Percentiles rank a stretch among this genome's conserved stretches.
phyloP scores from a whole-genome alignment of 2,113 vertebrate species.

The Columba janthina region DNA sequence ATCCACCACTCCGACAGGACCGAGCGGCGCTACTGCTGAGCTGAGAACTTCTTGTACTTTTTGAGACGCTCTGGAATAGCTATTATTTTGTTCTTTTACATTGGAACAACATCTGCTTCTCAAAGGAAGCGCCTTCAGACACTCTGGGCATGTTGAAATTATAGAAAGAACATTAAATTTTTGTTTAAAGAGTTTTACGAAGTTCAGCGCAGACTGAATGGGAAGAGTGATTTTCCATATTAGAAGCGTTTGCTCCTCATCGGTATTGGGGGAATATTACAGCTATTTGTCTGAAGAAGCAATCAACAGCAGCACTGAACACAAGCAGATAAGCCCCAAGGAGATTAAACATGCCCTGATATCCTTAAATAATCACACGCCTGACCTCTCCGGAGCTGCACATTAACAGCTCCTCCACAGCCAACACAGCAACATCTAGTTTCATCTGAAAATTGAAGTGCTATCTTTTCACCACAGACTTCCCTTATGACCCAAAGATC shows the following conservation, averaged over 20 bases:
- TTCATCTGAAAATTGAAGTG: not conserved
- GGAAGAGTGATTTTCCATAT: not conserved
- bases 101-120: not conserved
- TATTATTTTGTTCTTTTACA: not conserved
- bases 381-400: not conserved
- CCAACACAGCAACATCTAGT: not conserved
- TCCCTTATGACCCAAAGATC: conserved; percentile 9
- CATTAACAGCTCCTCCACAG: not conserved
- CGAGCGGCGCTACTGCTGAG: not conserved
- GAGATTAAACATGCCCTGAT: not conserved
- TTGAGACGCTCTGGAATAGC: not conserved
- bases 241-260: not conserved
- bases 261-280: not conserved
- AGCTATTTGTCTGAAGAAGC: not conserved
- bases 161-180: not conserved
- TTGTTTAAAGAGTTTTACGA: not conserved
- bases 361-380: not conserved
- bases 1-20: not conserved
- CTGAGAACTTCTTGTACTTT: conserved; percentile 4
- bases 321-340: not conserved
- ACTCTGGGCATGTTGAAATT: not conserved
- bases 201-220: not conserved
- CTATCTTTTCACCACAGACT: conserved; percentile 9
- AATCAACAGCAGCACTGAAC: not conserved
- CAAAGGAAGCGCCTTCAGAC: not conserved